phyloP scores from a whole-genome alignment of 1,140 invertebrate genomes.

The Halesus radiatus region DNA sequence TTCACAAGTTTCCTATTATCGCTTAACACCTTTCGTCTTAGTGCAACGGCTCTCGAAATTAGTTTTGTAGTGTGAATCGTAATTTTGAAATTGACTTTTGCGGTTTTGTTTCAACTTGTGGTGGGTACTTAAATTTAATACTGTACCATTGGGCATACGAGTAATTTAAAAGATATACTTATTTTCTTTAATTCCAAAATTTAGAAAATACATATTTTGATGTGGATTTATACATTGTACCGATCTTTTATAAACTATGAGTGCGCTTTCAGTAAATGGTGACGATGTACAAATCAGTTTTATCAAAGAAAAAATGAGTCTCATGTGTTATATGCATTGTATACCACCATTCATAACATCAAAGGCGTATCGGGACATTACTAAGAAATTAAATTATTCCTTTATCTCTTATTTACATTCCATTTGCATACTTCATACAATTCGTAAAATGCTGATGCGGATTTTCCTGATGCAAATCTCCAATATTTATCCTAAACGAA shows the following conservation, averaged over 20 bases:
- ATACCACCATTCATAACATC: not conserved
- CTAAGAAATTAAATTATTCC: not conserved
- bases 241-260: no score
- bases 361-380: not conserved
- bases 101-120: slow-evolving; percentile 41
- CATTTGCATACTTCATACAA: not conserved
- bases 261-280: no score
- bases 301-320: no score
- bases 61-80: slow-evolving; percentile 55
- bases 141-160: not conserved
- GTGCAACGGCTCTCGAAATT: slow-evolving; percentile 18
- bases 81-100: slow-evolving; percentile 47
- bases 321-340: not conserved
- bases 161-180: not conserved
- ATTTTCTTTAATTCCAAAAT: not conserved
- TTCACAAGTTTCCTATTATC: no score
- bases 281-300: no score
- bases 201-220: no score
- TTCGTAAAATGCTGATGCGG: slow-evolving; percentile 8
- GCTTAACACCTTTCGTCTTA: no score
- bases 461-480: not conserved
- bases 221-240: no score
- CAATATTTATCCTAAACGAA: slow-evolving; percentile 18
- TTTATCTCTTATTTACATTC: slow-evolving; percentile 7
- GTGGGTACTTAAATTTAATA: not conserved